A percentile compares a stretch with the other conserved stretches of the same genome.
Conservation (phyloP, 2,888 invertebrate species). For the Nasonia oneida region DNA sequence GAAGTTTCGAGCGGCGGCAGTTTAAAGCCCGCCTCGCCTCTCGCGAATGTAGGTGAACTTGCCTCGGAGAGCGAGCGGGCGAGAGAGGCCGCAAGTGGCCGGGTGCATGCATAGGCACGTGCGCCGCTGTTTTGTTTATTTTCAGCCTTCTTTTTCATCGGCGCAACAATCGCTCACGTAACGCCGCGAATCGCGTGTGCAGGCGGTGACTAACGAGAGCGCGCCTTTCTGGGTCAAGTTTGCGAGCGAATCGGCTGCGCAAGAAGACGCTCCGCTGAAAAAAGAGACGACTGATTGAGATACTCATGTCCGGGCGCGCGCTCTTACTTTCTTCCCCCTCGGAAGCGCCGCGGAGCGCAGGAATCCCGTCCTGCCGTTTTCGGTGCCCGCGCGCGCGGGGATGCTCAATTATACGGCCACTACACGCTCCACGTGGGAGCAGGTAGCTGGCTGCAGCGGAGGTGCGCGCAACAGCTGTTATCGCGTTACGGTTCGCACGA, state of each 20-base stretch:
- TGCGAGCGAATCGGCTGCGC: not conserved
- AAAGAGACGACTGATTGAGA: slow-evolving; percentile 36
- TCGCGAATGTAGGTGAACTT: slow-evolving; percentile 68
- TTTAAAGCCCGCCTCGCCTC: slow-evolving; percentile 1
- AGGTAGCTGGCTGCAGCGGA: not conserved
- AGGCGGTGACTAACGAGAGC: slow-evolving; percentile 45
- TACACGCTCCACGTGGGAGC: slow-evolving; percentile 53
- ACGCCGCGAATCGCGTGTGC: slow-evolving; percentile 50
- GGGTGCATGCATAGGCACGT: slow-evolving; percentile 33
- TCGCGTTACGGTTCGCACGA: slow-evolving; percentile 76
- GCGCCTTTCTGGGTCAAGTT: slow-evolving; percentile 54
- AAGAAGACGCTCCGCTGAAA: not conserved
- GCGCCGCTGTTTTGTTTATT: not conserved
- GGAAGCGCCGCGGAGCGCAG: not conserved
- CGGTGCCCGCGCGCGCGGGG: not conserved
- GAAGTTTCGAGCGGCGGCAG: slow-evolving; percentile 67
- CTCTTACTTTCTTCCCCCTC: slow-evolving; percentile 31
- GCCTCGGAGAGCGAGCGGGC: slow-evolving; percentile 22
- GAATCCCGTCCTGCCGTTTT: slow-evolving; percentile 40
- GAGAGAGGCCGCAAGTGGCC: slow-evolving; percentile 40
- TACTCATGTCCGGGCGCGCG: not conserved
- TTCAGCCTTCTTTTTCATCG: slow-evolving; percentile 9
- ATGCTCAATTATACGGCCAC: slow-evolving; percentile 53
- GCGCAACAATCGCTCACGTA: slow-evolving; percentile 42
- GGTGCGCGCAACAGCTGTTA: slow-evolving; percentile 76